Conservation (phyloP, 2,797 vertebrate genomes). For the Microhierax caerulescens region DNA sequence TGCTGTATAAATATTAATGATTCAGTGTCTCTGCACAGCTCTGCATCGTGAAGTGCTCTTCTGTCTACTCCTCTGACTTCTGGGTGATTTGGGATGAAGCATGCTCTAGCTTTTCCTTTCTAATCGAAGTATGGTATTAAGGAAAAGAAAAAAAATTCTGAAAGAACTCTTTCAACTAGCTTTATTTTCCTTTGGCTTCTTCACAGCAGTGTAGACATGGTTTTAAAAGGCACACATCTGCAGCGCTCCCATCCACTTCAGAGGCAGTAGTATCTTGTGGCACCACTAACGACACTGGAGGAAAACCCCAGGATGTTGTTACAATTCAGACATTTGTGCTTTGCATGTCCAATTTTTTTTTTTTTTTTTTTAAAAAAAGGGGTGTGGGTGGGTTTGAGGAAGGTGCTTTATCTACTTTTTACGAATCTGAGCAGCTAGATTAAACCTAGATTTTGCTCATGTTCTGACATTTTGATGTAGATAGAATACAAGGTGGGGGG, state of each 20-base stretch:
- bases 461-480: neutral
- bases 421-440: too few relatives aligned
- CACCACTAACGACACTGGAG: neutral
- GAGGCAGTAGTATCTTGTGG: neutral
- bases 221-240: neutral
- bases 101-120: neutral
- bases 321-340: neutral
- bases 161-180: neutral
- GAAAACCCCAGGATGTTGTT: neutral
- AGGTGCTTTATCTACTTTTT: neutral
- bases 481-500: neutral
- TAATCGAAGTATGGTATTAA: neutral
- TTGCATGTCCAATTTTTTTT: neutral
- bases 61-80: neutral
- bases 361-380: too few relatives aligned
- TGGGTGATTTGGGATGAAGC: neutral
- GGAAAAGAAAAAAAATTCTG: neutral
- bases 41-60: neutral
- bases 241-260: neutral
- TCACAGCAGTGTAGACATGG: neutral
- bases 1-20: neutral
- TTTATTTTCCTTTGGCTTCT: neutral
- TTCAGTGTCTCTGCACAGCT: neutral
- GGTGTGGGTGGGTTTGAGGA: too few relatives aligned
- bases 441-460: neutral